Evolutionary conservation across 2,113 vertebrate species (phyloP).

Genomic region (Xenus cinereus): DNA sequence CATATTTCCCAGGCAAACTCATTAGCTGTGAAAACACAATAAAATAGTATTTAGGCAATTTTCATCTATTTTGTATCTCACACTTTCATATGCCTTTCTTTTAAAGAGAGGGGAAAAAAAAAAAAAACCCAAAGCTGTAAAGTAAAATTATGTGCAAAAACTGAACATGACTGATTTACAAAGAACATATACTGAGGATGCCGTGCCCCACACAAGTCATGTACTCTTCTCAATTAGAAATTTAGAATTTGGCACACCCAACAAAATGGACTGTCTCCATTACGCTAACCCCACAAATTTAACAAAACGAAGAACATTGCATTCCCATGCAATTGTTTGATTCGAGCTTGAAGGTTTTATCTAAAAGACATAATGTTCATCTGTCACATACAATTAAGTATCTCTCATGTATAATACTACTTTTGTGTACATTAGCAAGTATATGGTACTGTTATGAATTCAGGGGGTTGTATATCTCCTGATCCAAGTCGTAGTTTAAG

Average conservation of each 20-base stretch:
- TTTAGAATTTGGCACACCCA: neutral
- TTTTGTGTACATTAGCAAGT: neutral
- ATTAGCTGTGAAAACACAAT: neutral
- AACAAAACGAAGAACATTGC: neutral
- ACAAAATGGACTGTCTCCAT: neutral
- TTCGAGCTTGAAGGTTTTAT: neutral
- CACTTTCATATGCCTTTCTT: neutral
- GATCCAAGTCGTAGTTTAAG: neutral
- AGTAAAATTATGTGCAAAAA: neutral
- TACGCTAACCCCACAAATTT: neutral
- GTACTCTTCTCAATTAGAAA: neutral
- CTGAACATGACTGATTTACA: neutral
- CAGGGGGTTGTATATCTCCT: neutral
- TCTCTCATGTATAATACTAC: neutral
- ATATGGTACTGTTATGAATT: fast-evolving
- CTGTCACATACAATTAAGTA: neutral
- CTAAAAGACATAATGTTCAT: neutral
- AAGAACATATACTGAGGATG: fast-evolving
- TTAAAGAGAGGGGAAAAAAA: neutral
- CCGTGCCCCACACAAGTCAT: too few species aligned
- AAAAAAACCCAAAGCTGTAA: too few species aligned
- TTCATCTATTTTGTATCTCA: neutral
- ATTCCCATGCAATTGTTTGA: neutral
- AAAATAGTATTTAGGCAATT: too few species aligned
- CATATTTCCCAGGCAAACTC: neutral